Evolutionary conservation across 2,797 vertebrate genomes (phyloP).

Genomic region (Cetoscarus ocellatus): DNA sequence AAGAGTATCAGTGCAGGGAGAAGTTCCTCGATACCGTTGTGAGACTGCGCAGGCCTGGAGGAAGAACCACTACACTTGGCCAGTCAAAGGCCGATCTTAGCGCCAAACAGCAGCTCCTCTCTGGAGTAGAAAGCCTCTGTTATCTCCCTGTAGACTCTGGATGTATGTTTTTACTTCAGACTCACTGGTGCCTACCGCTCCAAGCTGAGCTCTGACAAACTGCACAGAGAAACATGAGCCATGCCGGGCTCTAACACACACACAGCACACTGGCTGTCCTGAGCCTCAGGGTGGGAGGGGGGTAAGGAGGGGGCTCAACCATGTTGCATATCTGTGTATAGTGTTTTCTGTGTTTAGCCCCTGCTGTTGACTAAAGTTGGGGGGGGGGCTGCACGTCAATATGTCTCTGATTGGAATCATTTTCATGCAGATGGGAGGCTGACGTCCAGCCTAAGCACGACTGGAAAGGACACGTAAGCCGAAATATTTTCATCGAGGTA

Average conservation of each 20-base stretch:
- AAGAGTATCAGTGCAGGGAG: conserved; percentile 53
- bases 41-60: conserved; percentile 74
- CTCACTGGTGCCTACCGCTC: conserved; percentile 85
- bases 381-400: conserved; percentile 84
- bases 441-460: conserved; percentile 2
- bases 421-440: conserved; percentile 38
- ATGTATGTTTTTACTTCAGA: conserved; percentile 66
- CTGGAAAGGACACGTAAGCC: conserved; percentile 19
- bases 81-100: conserved; percentile 50
- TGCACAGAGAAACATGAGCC: conserved; percentile 93
- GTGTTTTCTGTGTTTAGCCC: conserved; percentile 34
- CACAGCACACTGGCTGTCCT: conserved; percentile 68
- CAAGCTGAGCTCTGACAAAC: conserved; percentile 88
- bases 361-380: conserved; percentile 86
- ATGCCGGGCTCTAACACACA: conserved; percentile 65
- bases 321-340: conserved; percentile 62
- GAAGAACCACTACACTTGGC: conserved; percentile 80
- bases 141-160: conserved; percentile 61
- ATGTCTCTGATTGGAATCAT: conserved; percentile 77
- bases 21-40: conserved; percentile 78
- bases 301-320: conserved; percentile 17
- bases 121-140: conserved; percentile 54
- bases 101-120: conserved; percentile 55
- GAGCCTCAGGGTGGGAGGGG: conserved; percentile 37
- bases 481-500: conserved; percentile 46